A percentile compares a stretch with the other conserved stretches of the same genome.
These are phyloP conservation scores for Cossypha caffra DNA, from an alignment of 2,797 vertebrate species.

Conservation along the genomic window DNA sequence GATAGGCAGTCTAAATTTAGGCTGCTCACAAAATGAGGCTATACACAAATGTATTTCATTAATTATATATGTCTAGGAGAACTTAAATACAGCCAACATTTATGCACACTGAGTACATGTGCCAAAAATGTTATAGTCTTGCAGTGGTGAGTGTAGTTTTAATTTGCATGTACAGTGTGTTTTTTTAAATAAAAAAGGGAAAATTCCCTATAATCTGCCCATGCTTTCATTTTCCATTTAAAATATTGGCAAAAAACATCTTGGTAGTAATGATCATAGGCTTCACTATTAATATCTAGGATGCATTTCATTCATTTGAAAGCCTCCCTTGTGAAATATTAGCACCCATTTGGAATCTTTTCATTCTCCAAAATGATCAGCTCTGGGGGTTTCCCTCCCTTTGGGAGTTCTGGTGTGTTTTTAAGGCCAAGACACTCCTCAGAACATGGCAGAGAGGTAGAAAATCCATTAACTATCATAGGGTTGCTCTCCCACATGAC, in stretches of 20 bases:
- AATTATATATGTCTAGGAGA: slow-evolving; percentile 67
- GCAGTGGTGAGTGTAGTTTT: slow-evolving; percentile 57
- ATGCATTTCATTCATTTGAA: slow-evolving; percentile 64
- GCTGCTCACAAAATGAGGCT: slow-evolving; percentile 61
- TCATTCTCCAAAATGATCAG: slow-evolving; percentile 1
- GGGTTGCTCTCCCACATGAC: neutral
- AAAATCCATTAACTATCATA: slow-evolving; percentile 7
- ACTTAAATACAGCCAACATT: slow-evolving; percentile 62
- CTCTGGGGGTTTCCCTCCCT: slow-evolving; percentile 19
- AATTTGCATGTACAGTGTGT: slow-evolving; percentile 48
- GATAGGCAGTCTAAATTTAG: slow-evolving; percentile 67
- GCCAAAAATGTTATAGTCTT: slow-evolving; percentile 61
- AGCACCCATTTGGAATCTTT: slow-evolving; percentile 29
- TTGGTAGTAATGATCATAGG: neutral
- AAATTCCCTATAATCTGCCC: slow-evolving; percentile 5
- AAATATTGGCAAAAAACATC: slow-evolving; percentile 18
- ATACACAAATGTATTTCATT: slow-evolving; percentile 67
- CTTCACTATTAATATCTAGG: slow-evolving; percentile 69
- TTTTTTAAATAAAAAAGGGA: slow-evolving; percentile 48
- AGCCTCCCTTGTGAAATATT: slow-evolving; percentile 22
- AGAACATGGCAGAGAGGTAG: slow-evolving; percentile 21
- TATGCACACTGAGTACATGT: slow-evolving; percentile 47
- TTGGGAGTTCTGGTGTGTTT: neutral
- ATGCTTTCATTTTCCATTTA: slow-evolving; percentile 22
- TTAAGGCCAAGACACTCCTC: slow-evolving; percentile 30